Evolutionary conservation across 2,888 invertebrate species (phyloP).

Genomic region (Tinea trinotella): DNA sequence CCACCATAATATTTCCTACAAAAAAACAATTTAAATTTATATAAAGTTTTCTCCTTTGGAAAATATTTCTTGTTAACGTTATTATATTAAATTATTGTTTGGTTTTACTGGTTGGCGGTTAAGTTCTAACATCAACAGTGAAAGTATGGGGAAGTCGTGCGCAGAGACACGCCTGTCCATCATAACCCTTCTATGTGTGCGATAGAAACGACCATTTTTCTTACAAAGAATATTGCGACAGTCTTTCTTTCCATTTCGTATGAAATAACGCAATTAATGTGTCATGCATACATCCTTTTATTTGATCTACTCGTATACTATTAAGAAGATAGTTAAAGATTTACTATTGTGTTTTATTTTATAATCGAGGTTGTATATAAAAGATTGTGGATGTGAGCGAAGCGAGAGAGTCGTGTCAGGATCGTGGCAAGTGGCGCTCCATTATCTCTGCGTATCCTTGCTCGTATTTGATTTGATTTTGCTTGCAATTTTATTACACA

Average conservation of each 20-base stretch:
- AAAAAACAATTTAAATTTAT: neutral
- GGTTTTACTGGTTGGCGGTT: slow-evolving; percentile 4
- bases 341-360: neutral
- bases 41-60: slow-evolving; percentile 8
- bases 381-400: no score
- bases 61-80: slow-evolving; percentile 6
- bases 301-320: no score
- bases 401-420: no score
- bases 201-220: neutral
- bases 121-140: neutral
- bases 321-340: neutral
- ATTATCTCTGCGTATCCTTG: no score
- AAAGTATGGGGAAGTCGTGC: slow-evolving; percentile 11
- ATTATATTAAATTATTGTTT: slow-evolving; percentile 14
- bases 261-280: neutral
- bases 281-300: neutral
- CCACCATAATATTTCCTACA: no score
- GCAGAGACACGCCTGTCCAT: slow-evolving; percentile 10
- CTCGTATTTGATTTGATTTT: no score
- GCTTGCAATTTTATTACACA: no score
- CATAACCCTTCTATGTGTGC: slow-evolving; percentile 10
- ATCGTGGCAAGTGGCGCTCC: no score
- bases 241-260: slow-evolving; percentile 9
- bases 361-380: no score
- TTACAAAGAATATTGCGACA: neutral